phyloP scores from a whole-genome alignment of 2,888 invertebrate genomes.

The Drosophila fungiperda region DNA sequence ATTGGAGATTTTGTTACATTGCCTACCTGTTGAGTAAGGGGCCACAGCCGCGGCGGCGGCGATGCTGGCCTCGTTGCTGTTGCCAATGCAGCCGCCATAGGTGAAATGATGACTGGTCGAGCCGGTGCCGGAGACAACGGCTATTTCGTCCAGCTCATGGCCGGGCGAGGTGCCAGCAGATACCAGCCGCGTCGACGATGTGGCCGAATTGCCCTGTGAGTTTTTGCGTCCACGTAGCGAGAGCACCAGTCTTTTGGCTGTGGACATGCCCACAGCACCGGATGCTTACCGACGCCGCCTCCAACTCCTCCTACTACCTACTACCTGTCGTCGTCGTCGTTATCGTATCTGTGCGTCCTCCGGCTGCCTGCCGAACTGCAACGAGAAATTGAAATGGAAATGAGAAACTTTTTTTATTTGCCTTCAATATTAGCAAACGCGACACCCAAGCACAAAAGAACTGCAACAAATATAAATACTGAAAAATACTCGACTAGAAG shows the following conservation, averaged over 20 bases:
- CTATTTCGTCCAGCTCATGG: slow-evolving; percentile 89
- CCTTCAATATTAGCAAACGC: slow-evolving; percentile 56
- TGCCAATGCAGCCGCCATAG: slow-evolving; percentile 82
- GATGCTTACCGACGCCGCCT: slow-evolving; percentile 42
- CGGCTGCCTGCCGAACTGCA: slow-evolving; percentile 66
- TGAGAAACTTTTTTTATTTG: slow-evolving; percentile 46
- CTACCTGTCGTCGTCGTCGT: slow-evolving; percentile 11
- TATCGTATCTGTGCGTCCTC: slow-evolving; percentile 17
- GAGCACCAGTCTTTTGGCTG: slow-evolving; percentile 88
- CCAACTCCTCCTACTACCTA: background rate
- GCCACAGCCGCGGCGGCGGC: slow-evolving; percentile 77
- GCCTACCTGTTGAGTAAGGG: slow-evolving; percentile 83
- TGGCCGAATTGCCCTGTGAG: slow-evolving; percentile 86
- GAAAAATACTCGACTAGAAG: slow-evolving; percentile 2
- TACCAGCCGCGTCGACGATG: slow-evolving; percentile 86
- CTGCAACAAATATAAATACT: slow-evolving; percentile 24
- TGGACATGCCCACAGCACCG: slow-evolving; percentile 86
- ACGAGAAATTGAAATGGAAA: slow-evolving; percentile 72
- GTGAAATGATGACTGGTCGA: slow-evolving; percentile 84
- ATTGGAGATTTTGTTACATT: background rate
- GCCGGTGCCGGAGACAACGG: slow-evolving; percentile 88
- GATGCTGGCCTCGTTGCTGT: slow-evolving; percentile 75
- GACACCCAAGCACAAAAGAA: slow-evolving; percentile 10
- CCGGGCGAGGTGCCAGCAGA: slow-evolving; percentile 85
- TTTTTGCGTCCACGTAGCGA: slow-evolving; percentile 88